Evolutionary conservation across 1,140 invertebrate genomes (phyloP).

Genomic region (Drosophila elegans): DNA sequence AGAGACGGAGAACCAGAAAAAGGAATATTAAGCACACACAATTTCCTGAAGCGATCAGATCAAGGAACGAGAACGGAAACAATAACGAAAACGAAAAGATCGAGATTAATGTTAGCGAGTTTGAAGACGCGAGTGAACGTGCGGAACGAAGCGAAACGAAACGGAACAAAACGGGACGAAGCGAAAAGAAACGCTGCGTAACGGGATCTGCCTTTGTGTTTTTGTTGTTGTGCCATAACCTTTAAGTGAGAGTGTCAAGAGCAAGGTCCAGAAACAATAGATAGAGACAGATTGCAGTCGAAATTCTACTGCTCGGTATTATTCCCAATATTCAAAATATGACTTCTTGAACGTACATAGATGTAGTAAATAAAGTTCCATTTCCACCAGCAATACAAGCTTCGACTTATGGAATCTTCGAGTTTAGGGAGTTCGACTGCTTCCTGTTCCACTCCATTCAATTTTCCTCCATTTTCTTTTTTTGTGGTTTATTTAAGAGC

Average conservation of each 20-base stretch:
- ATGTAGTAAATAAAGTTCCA: too few relatives aligned
- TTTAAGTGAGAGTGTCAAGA: conserved; percentile 39
- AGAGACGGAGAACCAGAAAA: conserved; percentile 2
- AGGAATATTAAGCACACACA: conserved; percentile 6
- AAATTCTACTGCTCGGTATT: not conserved
- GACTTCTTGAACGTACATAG: too few relatives aligned
- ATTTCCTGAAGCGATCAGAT: conserved; percentile 3
- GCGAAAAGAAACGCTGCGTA: conserved; percentile 11
- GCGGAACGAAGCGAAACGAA: conserved; percentile 8
- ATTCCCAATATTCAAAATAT: too few relatives aligned
- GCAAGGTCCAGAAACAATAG: conserved; percentile 11
- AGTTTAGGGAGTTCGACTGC: not conserved
- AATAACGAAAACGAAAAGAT: conserved; percentile 26
- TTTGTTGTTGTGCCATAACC: conserved; percentile 27
- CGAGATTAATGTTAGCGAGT: conserved; percentile 38
- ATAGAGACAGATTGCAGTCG: not conserved
- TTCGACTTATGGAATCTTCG: not conserved
- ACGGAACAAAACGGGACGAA: conserved; percentile 21
- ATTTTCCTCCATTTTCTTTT: not conserved
- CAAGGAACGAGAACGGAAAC: conserved; percentile 34
- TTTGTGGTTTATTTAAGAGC: conserved; percentile 11
- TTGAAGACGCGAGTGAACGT: conserved; percentile 22
- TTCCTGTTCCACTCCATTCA: not conserved
- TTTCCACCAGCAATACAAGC: too few relatives aligned
- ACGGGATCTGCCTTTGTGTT: conserved; percentile 25